These are phyloP conservation scores for Ornithoptera priamus DNA, from an alignment of 2,888 invertebrate genomes.

Conservation along the genomic window DNA sequence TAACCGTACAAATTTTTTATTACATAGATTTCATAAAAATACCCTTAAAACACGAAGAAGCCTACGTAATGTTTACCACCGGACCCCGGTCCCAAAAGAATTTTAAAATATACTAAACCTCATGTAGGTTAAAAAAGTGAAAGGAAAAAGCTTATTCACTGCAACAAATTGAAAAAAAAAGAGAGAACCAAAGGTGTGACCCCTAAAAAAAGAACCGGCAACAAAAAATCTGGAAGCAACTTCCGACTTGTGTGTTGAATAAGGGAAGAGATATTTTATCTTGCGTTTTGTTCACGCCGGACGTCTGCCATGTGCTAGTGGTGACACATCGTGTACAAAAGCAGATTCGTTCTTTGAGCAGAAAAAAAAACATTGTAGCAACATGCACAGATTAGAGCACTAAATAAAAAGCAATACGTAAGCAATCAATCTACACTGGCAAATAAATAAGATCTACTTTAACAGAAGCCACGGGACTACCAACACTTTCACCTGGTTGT, in stretches of 20 bases:
- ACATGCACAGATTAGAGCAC: no score
- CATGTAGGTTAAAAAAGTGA: neutral
- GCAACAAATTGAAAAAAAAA: constrained; percentile 3
- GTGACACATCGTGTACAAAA: constrained; percentile 60
- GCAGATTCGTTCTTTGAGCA: constrained; percentile 33
- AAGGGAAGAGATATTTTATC: constrained; percentile 46
- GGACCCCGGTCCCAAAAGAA: neutral
- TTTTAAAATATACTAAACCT: neutral
- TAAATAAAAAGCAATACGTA: no score
- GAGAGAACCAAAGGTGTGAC: constrained; percentile 31
- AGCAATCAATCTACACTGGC: no score
- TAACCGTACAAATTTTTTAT: neutral
- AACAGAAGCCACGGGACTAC: no score
- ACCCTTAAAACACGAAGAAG: neutral
- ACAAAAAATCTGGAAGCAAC: constrained; percentile 46
- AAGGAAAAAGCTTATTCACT: neutral
- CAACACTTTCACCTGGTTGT: no score
- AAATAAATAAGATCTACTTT: no score
- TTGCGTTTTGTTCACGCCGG: constrained; percentile 35
- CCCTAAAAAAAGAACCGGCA: constrained; percentile 32
- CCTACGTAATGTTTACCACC: neutral
- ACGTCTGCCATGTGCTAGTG: constrained; percentile 50
- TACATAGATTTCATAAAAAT: neutral
- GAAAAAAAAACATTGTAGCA: neutral
- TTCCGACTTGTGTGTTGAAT: constrained; percentile 51